phyloP scores from a whole-genome alignment of 2,113 vertebrate species.

The Willisornis vidua region DNA sequence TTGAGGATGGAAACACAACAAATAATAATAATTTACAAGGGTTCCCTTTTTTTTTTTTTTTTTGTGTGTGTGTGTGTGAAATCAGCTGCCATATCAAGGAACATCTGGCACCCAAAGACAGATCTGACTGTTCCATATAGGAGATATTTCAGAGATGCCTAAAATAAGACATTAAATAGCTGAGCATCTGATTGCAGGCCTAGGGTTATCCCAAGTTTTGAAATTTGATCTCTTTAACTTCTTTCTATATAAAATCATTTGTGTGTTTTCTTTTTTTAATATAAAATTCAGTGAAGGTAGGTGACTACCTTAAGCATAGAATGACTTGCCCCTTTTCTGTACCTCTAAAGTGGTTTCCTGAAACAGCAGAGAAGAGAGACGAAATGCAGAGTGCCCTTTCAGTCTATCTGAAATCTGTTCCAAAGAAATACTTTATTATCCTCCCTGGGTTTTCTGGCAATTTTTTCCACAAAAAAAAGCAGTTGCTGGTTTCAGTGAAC shows the following conservation, averaged over 20 bases:
- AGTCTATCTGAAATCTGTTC: neutral
- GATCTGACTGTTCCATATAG: neutral
- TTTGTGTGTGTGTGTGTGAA: neutral
- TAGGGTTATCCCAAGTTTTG: neutral
- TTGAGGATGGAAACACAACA: neutral
- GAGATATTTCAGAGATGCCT: neutral
- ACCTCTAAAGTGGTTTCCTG: neutral
- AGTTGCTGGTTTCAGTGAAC: neutral
- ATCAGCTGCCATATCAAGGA: neutral
- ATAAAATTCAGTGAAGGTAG: neutral
- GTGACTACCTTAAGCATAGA: neutral
- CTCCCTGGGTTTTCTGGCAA: neutral
- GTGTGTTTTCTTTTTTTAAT: neutral
- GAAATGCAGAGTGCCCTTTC: neutral
- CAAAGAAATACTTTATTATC: neutral
- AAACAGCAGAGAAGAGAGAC: neutral
- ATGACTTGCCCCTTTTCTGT: neutral
- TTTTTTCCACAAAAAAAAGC: neutral
- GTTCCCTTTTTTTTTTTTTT: neutral
- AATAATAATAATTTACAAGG: neutral
- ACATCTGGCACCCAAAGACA: neutral
- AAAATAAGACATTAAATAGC: neutral
- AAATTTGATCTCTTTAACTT: neutral
- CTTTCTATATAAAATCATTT: neutral
- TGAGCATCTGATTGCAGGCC: neutral